Evolutionary conservation across 2,113 vertebrate genomes (phyloP).

Genomic region (Pachypanchax playfairii): DNA sequence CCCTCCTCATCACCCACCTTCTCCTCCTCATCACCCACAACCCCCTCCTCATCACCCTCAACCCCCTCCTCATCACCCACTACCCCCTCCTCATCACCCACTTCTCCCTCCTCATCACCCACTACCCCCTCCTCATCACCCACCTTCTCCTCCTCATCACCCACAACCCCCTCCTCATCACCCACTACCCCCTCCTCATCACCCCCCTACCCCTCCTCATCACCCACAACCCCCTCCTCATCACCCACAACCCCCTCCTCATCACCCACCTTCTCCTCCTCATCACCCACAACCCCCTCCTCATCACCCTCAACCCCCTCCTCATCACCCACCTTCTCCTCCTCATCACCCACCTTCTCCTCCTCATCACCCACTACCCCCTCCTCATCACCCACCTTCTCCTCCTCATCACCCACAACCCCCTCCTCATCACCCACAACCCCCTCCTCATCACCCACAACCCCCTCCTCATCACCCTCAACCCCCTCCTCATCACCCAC

Average conservation of each 20-base stretch:
- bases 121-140: not conserved
- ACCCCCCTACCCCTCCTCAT: not conserved
- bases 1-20: not conserved
- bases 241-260: conserved; percentile 12
- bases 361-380: conserved; percentile 34
- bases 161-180: too few relatives aligned
- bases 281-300: too few relatives aligned
- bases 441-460: not conserved
- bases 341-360: too few relatives aligned
- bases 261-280: not conserved
- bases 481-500: too few relatives aligned
- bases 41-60: too few relatives aligned
- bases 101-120: too few relatives aligned
- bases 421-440: conserved; percentile 34
- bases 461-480: too few relatives aligned
- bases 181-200: conserved; percentile 4
- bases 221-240: too few relatives aligned
- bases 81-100: too few relatives aligned
- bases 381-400: not conserved
- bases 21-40: too few relatives aligned
- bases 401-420: too few relatives aligned
- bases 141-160: too few relatives aligned
- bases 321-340: not conserved
- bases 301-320: conserved; percentile 18
- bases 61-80: not conserved